A percentile compares a stretch with the other conserved stretches of the same genome.
phyloP scores from a whole-genome alignment of 2,888 invertebrate genomes.

The Drosophila parthenogenetica region DNA sequence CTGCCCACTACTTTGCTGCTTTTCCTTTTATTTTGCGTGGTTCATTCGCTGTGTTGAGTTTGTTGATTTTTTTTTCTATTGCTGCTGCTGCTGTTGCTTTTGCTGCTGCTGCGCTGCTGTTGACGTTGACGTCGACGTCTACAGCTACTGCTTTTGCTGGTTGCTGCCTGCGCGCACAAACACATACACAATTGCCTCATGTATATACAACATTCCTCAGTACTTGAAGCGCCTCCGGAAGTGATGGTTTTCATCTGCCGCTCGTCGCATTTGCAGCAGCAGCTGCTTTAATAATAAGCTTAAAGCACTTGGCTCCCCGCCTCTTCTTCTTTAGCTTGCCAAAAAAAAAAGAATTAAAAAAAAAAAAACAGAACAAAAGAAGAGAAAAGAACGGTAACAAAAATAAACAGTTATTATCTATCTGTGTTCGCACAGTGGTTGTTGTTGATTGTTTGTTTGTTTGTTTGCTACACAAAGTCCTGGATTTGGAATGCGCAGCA shows the following conservation, averaged over 20 bases:
- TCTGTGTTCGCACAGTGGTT: conserved; percentile 12
- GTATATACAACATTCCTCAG: conserved; percentile 82
- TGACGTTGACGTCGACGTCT: conserved; percentile 37
- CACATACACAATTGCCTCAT: conserved; percentile 38
- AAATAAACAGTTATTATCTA: conserved; percentile 4
- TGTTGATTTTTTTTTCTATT: conserved; percentile 31
- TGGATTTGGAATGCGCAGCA: conserved; percentile 67
- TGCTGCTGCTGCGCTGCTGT: conserved; percentile 24
- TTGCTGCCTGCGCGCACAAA: conserved; percentile 41
- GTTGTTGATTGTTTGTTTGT: conserved; percentile 9
- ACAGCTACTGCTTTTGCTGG: conserved; percentile 41
- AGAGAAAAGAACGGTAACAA: neutral
- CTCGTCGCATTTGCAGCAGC: conserved; percentile 68
- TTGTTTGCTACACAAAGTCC: neutral
- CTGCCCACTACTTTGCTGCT: conserved; percentile 52
- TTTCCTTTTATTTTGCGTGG: conserved; percentile 76
- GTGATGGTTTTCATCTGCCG: conserved; percentile 84
- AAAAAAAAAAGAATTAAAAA: neutral
- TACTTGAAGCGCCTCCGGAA: conserved; percentile 85
- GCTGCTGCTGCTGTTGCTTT: conserved; percentile 24
- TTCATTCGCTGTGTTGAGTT: conserved; percentile 62
- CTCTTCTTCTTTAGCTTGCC: too few species aligned
- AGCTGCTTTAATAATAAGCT: neutral
- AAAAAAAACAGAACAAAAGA: too few species aligned
- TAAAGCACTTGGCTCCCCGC: too few species aligned